Evolutionary conservation across 2,888 invertebrate genomes (phyloP).

Genomic region (Mythimna pallens): DNA sequence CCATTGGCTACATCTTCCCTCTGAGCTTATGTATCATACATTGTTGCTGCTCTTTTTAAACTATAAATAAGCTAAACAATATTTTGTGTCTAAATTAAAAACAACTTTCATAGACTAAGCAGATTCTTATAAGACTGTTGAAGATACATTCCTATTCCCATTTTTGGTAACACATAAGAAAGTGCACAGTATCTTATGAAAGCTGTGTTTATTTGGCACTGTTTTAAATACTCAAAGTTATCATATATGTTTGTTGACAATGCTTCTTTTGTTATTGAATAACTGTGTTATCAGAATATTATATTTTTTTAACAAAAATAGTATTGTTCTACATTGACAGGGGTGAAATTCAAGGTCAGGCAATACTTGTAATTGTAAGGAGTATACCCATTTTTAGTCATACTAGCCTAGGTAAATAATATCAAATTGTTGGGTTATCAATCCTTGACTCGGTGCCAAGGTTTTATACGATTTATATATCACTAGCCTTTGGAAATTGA

Average conservation of each 20-base stretch:
- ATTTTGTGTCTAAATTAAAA: neutral
- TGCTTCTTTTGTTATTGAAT: constrained; percentile 20
- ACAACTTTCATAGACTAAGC: neutral
- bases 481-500: no score
- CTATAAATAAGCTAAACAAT: neutral
- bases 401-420: neutral
- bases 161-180: neutral
- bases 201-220: neutral
- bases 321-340: neutral
- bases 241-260: constrained; percentile 22
- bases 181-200: neutral
- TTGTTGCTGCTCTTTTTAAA: neutral
- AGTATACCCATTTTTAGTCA: neutral
- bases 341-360: neutral
- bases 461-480: neutral
- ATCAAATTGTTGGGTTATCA: neutral
- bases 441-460: neutral
- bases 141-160: neutral
- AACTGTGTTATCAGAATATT: constrained; percentile 18
- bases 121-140: neutral
- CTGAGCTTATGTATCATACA: neutral
- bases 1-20: no score
- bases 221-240: neutral
- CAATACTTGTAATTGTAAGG: neutral
- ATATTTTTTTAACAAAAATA: neutral